Base-by-base conservation (phyloP, 2,888 invertebrate genomes). In the Nomada flava region DNA sequence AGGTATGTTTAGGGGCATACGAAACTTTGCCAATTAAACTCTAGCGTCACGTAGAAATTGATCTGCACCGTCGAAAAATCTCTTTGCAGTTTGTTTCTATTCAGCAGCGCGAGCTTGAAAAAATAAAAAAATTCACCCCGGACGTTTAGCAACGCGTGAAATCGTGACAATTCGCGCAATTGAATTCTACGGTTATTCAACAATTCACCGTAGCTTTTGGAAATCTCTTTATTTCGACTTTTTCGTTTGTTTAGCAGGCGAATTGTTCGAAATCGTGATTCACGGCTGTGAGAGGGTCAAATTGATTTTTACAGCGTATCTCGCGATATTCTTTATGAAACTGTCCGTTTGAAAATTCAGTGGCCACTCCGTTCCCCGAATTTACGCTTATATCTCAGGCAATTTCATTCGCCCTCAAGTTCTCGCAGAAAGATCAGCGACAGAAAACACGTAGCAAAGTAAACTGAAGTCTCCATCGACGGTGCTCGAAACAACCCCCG, bases 241-340 rank as follows among this genome's bases (percentile, higher is more conserved):
- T n/a, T 15, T n/a, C 18, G 11, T 15, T 15, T 1, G 11, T 15
- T 15, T 2, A 1, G 1, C 29, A n/a, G n/a, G 2, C 7, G 18
- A 26, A 18, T 26, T 23, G 59, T 59, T 70, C 26, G n/a, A 26
- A 50, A 11, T n/a, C 23, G 20, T 7, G 2, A 55, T 55, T n/a
- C 55, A n/a, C 55, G 60, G 10, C n/a, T 7, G 29, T 29, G 44
- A 62, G 55, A 26, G 0, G 3, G 11, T 18, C n/a, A n/a, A 50
- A 76, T 42, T 20, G 23, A 29, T 53, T 47, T 26, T 44, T 53
- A 60, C 53, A 42, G 53, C 11, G n/a, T 26, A n/a, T 44, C 60
- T 26, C 13, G 13, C 65, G 60, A 20, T 3, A 52, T 72, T 26
- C 29, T 1, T 3, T 1, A 2, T n/a, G 10, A 20, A 42, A 23